Evolutionary conservation across 1,140 invertebrate species (phyloP).

Genomic region (Drosophila micromelanica): DNA sequence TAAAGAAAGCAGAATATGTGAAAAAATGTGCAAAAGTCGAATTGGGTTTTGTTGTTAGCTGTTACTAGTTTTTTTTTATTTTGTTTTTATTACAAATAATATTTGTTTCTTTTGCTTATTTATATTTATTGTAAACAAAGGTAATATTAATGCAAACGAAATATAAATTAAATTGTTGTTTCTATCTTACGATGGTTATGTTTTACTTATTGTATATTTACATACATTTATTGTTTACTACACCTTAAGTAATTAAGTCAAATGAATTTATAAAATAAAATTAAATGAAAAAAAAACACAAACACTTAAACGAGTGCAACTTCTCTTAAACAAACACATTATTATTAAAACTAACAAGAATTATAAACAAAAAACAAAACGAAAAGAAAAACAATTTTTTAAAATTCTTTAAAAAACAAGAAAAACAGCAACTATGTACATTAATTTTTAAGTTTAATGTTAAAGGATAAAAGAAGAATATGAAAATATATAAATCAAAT

Average conservation of each 20-base stretch:
- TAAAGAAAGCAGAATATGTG: conserved; percentile 13
- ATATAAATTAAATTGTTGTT: conserved; percentile 74
- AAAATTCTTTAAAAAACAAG: conserved; percentile 39
- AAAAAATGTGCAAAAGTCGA: conserved; percentile 7
- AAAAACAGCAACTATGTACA: conserved; percentile 64
- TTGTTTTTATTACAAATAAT: conserved; percentile 14
- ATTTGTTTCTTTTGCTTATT: conserved; percentile 52
- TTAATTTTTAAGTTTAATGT: conserved; percentile 75
- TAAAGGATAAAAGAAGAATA: conserved; percentile 21
- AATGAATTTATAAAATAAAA: conserved; percentile 72
- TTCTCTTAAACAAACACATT: conserved; percentile 72
- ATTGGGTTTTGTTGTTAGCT: conserved; percentile 50
- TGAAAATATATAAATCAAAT: conserved; percentile 29
- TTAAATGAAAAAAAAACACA: conserved; percentile 54
- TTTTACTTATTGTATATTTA: conserved; percentile 63
- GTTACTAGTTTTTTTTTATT: conserved; percentile 40
- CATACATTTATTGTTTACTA: conserved; percentile 67
- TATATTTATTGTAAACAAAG: conserved; percentile 71
- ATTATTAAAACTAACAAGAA: conserved; percentile 59
- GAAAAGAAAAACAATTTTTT: conserved; percentile 34
- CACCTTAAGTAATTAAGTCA: conserved; percentile 72
- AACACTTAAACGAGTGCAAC: conserved; percentile 51
- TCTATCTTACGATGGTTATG: conserved; percentile 64
- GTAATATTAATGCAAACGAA: conserved; percentile 66
- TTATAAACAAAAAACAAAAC: conserved; percentile 38